Percentiles rank a stretch among this genome's conserved stretches.
Evolutionary conservation across 2,797 vertebrate genomes (phyloP).

Genomic region (Tragopan temminckii): DNA sequence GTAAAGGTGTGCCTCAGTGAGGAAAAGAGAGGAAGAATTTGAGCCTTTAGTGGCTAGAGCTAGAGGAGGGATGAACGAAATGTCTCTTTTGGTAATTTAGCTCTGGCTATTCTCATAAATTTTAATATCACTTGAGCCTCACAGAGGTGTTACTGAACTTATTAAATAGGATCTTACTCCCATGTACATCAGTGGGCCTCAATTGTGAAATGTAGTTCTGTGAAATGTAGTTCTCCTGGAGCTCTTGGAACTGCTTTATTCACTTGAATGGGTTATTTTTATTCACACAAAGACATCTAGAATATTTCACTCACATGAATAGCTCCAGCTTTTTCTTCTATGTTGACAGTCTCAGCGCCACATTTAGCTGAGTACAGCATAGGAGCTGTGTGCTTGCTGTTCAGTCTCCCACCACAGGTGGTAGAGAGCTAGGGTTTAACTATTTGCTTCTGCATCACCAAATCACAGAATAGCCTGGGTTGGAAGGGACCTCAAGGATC

Average conservation of each 20-base stretch:
- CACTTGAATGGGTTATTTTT: not conserved
- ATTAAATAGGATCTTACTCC: not conserved
- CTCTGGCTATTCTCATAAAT: not conserved
- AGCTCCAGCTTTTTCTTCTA: not conserved
- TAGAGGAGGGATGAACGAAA: not conserved
- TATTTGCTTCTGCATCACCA: not conserved
- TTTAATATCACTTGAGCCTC: not conserved
- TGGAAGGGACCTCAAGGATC: too few species aligned
- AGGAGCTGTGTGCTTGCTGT: not conserved
- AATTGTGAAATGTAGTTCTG: too few species aligned
- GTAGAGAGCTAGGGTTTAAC: not conserved
- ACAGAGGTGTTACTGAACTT: not conserved
- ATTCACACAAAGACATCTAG: not conserved
- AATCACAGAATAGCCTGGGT: too few species aligned
- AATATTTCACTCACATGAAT: not conserved
- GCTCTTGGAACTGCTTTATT: not conserved
- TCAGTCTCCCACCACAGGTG: not conserved
- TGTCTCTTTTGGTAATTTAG: not conserved
- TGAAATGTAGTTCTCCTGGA: not conserved
- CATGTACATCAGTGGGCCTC: accelerated
- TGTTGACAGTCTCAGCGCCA: not conserved
- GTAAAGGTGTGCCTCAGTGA: not conserved
- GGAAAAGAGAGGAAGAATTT: not conserved
- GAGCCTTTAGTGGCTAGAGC: not conserved
- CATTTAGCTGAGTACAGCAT: not conserved